These are phyloP conservation scores for Nothobranchius furzeri DNA, from an alignment of 2,113 vertebrate genomes.

Conservation along the genomic window DNA sequence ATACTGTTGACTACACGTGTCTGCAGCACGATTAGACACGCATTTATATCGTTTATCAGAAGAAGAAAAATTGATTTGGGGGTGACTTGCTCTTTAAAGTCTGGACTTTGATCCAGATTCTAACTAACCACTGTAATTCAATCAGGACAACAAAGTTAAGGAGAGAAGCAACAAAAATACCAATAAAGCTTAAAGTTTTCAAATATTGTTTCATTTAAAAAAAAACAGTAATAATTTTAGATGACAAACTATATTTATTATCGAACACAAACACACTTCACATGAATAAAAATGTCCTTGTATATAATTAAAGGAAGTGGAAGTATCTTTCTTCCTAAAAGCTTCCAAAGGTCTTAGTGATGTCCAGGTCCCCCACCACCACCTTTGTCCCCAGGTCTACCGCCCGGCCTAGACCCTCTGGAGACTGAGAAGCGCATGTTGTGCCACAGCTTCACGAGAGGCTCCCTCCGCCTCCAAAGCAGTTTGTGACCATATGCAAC, in stretches of 20 bases:
- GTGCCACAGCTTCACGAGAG: constrained; percentile 93
- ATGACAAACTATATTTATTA: constrained; percentile 30
- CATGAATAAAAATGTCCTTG: constrained; percentile 27
- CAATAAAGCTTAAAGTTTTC: too few species aligned
- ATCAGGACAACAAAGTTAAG: too few species aligned
- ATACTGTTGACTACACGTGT: too few species aligned
- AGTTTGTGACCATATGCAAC: constrained; percentile 88
- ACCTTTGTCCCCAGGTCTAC: too few species aligned
- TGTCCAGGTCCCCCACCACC: constrained; percentile 63
- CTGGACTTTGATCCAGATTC: background rate
- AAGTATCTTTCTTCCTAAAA: background rate
- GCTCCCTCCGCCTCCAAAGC: constrained; percentile 95
- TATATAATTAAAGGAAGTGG: constrained; percentile 6
- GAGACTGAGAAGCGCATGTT: constrained; percentile 69
- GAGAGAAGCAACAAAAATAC: too few species aligned
- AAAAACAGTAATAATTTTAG: background rate
- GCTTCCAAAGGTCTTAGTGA: constrained; percentile 4
- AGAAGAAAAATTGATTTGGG: too few species aligned
- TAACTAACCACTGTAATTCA: too few species aligned
- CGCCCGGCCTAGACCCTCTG: constrained; percentile 68
- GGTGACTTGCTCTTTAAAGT: background rate
- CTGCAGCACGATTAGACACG: too few species aligned
- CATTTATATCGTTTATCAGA: too few species aligned
- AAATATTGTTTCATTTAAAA: background rate
- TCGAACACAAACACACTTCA: constrained; percentile 4